Base-by-base conservation (phyloP, 2,888 invertebrate genomes). In the Fragum sueziense region DNA sequence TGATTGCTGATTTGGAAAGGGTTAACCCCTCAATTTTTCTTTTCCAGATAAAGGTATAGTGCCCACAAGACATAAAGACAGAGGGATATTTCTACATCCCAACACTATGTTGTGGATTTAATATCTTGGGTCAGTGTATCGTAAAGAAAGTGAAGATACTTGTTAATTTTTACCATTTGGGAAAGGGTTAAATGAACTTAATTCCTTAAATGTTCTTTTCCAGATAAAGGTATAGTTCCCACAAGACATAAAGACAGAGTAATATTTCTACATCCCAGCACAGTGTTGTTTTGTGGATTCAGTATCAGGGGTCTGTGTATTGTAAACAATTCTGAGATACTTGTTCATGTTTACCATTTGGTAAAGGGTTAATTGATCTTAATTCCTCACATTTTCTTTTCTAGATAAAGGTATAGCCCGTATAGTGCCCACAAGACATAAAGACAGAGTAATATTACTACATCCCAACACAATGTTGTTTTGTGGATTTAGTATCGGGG, bases 401-500 rank as follows among this genome's bases (percentile, higher is more conserved):
- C 11, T 17, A 61, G 61, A 31, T 25, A 61, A 34, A 29, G 33
- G 3, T 9, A 22, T n/a, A n/a, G n/a, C n/a, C n/a, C n/a, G n/a
- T n/a, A n/a, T 47, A 51, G 51, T 72, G 31, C 71, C 59, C 7
- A 37, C 27, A n/a, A 52, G 51, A 11, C 62, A 62, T 0, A 79
- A 82, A 41, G 85, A 85, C 33, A 79, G 85, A 20, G 57, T 90
- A 4, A 75, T 89, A 3, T 74, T 85, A 62, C 61, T 92, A 6
- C 86, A 91, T 68, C 87, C 90, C 1, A 85, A 85, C 41, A 76
- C 88, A 0, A 90, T 92, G 91, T 83, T 80, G 68, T 68, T 91
- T n/a, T 88, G 88, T 84, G 86, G 87, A n/a, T n/a, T n/a, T n/a
- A n/a, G n/a, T n/a, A n/a, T n/a, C 54, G 91, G 91, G 4, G 85